These are phyloP conservation scores for Automeris io DNA, from an alignment of 2,888 invertebrate genomes.

Conservation along the genomic window DNA sequence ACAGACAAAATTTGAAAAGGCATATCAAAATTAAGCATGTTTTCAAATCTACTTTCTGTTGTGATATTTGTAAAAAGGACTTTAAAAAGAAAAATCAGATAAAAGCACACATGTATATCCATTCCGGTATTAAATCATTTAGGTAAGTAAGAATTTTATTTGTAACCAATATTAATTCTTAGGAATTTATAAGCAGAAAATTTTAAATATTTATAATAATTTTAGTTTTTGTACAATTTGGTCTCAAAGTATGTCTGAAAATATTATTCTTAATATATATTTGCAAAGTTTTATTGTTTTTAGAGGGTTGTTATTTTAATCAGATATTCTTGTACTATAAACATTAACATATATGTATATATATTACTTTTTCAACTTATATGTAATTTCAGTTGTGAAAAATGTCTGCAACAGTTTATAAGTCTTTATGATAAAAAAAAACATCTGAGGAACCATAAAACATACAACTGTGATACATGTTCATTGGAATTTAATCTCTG, in stretches of 20 bases:
- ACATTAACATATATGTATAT: too few relatives aligned
- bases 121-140: constrained; percentile 68
- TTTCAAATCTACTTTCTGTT: constrained; percentile 54
- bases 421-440: constrained; percentile 60
- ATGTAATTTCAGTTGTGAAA: constrained; percentile 70
- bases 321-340: too few relatives aligned
- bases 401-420: constrained; percentile 69
- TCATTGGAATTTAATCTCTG: constrained; percentile 61
- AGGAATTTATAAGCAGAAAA: too few relatives aligned
- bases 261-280: too few relatives aligned
- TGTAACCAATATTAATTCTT: neutral
- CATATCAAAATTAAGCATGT: constrained; percentile 73
- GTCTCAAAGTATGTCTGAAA: too few relatives aligned
- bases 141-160: constrained; percentile 31
- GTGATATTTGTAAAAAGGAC: constrained; percentile 63
- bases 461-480: constrained; percentile 69
- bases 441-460: constrained; percentile 66
- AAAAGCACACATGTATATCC: constrained; percentile 73
- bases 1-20: constrained; percentile 73
- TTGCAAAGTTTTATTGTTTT: too few relatives aligned
- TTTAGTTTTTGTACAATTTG: too few relatives aligned
- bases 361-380: too few relatives aligned
- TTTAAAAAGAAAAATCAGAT: constrained; percentile 78
- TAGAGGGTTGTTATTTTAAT: too few relatives aligned
- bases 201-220: too few relatives aligned